Evolutionary conservation across 2,888 invertebrate genomes (phyloP), one percentile per base, ranked within the genome.

Genomic region (Hypsopygia costalis): DNA sequence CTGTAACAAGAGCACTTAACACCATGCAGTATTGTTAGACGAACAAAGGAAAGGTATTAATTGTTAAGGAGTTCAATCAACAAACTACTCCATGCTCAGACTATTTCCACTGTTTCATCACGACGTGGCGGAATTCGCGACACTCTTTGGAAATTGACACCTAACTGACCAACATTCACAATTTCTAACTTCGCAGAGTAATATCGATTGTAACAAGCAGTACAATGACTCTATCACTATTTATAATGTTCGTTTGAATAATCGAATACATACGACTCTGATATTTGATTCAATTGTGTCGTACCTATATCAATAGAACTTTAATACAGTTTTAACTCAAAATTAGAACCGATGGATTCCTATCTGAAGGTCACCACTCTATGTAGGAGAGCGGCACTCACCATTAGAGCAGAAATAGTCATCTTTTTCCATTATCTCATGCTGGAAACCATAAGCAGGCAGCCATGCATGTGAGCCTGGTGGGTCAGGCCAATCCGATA

Each of bases 371-470:
- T 20, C 41, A 43, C 46, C 63, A 53, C 56, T 58, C 51, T 44
- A 51, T 35, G 43, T n/a, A n/a, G n/a, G 41, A 44, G 45, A 58
- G 52, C 52, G 62, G 65, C 72, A 90, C 87, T 90, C 88, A 92
- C 91, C 92, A 73, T 90, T 91, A 79, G 91, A 89, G 69, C 90
- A 90, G 66, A 91, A 85, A 80, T 91, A 92, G 75, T 92, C 92
- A 69, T 92, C 92, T 77, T 91, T 90, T 61, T 92, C 90, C 72
- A 86, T 74, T 64, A 92, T 85, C 46, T 92, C 92, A 74, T 91
- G 91, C 83, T 93, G 92, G 87, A 92, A 94, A 60, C 94, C 94
- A 72, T 94, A 94, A 61, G 94, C 94, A 58, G 94, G 94, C 80
- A 94, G 90, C 94, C 94, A 94, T 66, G 94, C 92, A 88, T 93